Conservation (phyloP, 2,888 invertebrate genomes). For the Argyresthia goedartella region DNA sequence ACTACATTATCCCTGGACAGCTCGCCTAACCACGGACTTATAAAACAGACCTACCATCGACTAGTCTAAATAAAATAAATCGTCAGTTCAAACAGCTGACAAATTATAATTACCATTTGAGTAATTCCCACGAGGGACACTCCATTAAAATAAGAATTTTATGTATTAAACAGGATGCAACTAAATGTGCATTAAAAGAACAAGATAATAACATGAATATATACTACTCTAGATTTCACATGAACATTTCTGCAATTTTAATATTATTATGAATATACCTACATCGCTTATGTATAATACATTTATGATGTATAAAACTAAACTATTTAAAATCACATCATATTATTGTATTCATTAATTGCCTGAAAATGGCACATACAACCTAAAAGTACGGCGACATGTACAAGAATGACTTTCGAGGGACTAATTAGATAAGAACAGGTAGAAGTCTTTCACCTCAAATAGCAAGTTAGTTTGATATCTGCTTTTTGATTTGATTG, state of each 20-base stretch:
- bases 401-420: neutral
- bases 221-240: too few species aligned
- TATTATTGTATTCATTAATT: neutral
- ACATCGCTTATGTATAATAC: neutral
- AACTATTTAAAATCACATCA: neutral
- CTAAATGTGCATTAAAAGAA: neutral
- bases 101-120: neutral
- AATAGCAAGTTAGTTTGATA: too few species aligned
- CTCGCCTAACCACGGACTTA: neutral
- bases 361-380: neutral
- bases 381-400: neutral
- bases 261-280: conserved; percentile 6
- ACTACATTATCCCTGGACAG: too few species aligned
- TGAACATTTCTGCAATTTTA: neutral
- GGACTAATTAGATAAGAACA: too few species aligned
- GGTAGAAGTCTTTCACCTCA: too few species aligned
- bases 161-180: too few species aligned
- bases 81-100: neutral
- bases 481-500: too few species aligned
- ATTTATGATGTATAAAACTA: neutral
- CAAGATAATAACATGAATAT: neutral
- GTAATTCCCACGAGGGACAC: neutral
- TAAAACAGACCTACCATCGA: neutral
- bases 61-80: neutral
- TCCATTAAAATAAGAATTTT: neutral